Evolutionary conservation across 92 coral and sea anemone species (phyloP).

Genomic region (Palythoa grandiflora): DNA sequence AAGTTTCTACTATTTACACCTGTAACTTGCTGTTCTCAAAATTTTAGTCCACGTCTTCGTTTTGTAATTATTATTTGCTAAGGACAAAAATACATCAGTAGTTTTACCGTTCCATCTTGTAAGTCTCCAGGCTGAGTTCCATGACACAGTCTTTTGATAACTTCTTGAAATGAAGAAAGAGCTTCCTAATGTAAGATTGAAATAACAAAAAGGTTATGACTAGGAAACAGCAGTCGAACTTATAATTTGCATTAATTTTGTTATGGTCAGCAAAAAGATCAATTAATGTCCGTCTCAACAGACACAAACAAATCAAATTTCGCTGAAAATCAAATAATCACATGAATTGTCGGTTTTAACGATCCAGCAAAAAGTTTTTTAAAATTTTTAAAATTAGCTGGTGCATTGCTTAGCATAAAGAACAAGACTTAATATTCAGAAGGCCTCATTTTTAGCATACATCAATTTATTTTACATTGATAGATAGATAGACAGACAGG

Average conservation of each 20-base stretch:
- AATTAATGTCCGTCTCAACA: too few relatives aligned
- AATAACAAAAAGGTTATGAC: neutral
- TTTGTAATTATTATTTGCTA: neutral
- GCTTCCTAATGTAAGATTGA: conserved; percentile 68
- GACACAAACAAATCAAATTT: too few relatives aligned
- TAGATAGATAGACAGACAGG: neutral
- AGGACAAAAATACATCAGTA: neutral
- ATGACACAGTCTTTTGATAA: conserved; percentile 83
- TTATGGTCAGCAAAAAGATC: too few relatives aligned
- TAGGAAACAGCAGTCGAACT: neutral
- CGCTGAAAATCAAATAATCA: too few relatives aligned
- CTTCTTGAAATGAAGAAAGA: conserved; percentile 92
- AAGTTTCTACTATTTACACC: too few relatives aligned
- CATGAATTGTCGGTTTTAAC: too few relatives aligned
- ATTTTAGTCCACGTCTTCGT: neutral
- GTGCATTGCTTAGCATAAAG: neutral
- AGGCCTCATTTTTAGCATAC: neutral
- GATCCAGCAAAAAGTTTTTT: too few relatives aligned
- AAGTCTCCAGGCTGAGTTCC: conserved; percentile 66
- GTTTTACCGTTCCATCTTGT: conserved; percentile 28
- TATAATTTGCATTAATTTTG: neutral
- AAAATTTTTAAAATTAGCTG: too few relatives aligned
- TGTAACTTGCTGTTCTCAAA: too few relatives aligned
- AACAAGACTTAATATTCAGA: neutral
- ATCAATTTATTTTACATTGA: too few relatives aligned